Conservation (phyloP, 2,888 invertebrate genomes). For the Desoria tigrina region DNA sequence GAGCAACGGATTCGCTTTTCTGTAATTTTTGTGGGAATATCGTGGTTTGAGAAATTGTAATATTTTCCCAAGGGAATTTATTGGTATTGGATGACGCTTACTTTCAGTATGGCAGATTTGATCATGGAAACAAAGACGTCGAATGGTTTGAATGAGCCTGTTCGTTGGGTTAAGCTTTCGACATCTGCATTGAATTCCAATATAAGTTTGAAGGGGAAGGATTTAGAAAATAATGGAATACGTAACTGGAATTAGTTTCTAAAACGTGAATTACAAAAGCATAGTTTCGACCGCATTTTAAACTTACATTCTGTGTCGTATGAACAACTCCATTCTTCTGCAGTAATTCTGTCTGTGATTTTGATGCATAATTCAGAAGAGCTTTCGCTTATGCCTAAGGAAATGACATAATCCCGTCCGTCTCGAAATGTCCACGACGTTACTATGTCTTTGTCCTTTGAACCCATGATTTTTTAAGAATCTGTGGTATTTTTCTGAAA, state of each 20-base stretch:
- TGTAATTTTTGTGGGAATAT: too few relatives aligned
- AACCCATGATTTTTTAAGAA: not conserved
- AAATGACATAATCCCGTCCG: slow-evolving; percentile 48
- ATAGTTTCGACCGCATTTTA: slow-evolving; percentile 32
- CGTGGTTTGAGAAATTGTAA: not conserved
- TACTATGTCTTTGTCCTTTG: slow-evolving; percentile 25
- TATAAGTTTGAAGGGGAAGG: not conserved
- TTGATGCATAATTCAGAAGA: slow-evolving; percentile 59
- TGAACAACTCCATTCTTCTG: slow-evolving; percentile 63
- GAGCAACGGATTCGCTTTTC: slow-evolving; percentile 61
- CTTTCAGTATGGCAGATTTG: slow-evolving; percentile 62
- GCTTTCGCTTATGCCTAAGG: slow-evolving; percentile 51
- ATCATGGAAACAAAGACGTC: slow-evolving; percentile 62
- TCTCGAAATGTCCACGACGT: slow-evolving; percentile 48
- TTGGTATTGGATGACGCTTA: too few relatives aligned
- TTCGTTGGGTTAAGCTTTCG: slow-evolving; percentile 62
- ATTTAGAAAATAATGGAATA: not conserved
- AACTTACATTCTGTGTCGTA: slow-evolving; percentile 61
- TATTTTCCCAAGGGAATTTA: too few relatives aligned
- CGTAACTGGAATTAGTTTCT: not conserved
- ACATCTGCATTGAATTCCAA: slow-evolving; percentile 57
- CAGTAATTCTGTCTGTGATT: slow-evolving; percentile 61
- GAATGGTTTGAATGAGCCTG: slow-evolving; percentile 64
- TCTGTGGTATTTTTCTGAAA: too few relatives aligned
- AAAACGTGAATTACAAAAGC: slow-evolving; percentile 10